Base-by-base conservation (phyloP, 2,113 vertebrate species). In the Chaenocephalus aceratus region DNA sequence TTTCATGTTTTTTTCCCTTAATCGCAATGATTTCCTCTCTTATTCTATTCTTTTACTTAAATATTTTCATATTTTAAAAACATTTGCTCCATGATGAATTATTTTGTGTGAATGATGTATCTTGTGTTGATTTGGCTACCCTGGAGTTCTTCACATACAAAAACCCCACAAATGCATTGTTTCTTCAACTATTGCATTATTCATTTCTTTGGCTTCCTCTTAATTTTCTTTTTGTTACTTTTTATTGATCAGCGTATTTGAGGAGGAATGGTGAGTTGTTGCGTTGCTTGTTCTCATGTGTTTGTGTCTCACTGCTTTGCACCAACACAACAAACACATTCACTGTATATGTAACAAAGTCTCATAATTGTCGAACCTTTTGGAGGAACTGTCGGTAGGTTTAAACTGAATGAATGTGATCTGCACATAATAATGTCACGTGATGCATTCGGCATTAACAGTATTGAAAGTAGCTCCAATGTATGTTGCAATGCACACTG, bases 201-300 rank as follows among this genome's bases (percentile, higher is more conserved):
- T 91, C 90, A 92, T 46, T 93, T 95, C 79, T 76, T 58, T 84
- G 72, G 71, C 85, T 72, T 80, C 88, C 75, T 86, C 81, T 80
- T 95, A 94, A 86, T 90, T 96, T 96, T 97, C 70, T 92, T 94
- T 86, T 64, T 86, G 68, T 88, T 82, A 81, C 75, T 88, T 88
- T 92, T 91, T 72, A 51, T 66, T 79, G 83, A 86, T 94, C 94
- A 99, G 97, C 96, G 90, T 96, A 95, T 97, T 95, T 98, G 97
- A 98, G 96, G 98, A 98, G 94, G 96, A 94, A 96, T 96, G 98
- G 98, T 99, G 98, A 99, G 97, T 99, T 96, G 51, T 49, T 84
- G 81, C 94, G 69, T 76, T 75, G 86, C 49, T 49, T 81, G 54
- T 80, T 73, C 87, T 86, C 61, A 66, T 91, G 73, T 52, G 9